Evolutionary conservation across 2,888 invertebrate genomes (phyloP), one percentile per base, ranked within the genome.

Genomic region (Synergus japonicus): DNA sequence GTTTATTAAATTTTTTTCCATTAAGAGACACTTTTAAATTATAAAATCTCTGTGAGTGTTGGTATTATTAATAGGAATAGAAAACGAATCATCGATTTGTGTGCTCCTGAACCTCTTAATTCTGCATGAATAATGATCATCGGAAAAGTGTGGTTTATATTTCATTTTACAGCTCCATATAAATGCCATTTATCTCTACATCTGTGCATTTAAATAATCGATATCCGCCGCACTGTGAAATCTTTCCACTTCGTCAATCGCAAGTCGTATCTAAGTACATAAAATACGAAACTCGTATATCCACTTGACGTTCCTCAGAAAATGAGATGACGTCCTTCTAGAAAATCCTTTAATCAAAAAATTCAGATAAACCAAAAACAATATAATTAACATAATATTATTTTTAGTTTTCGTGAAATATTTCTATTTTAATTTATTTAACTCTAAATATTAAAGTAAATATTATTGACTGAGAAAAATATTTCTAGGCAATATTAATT

Each of bases 271-370:
- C 54, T 41, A 5, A 73, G 73, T 54, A 54, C 73, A 73, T 73
- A 73, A 37, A 73, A 73, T 37, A 15, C 73, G 37, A 73, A 54
- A 73, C 29, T 76, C 79, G 49, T 79, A 69, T 78, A 80, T 80
- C 73, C 69, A 67, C 63, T 78, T 77, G 54, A 79, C 76, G 63
- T 41, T 49, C 58, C 64, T 54, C 49, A 76, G 76, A 54, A 66
- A 78, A 64, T 78, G 69, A 78, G 76, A 79, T 77, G n/a, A 41
- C 37, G 76, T 77, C 58, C 73, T 77, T 81, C 73, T 15, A 37
- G 18, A 22, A 79, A 79, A 76, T 76, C 65, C 29, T 43, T 37
- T 10, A 4, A 44, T 18, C 18, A 58, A 67, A 76, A 15, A 76
- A 22, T 60, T 12, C 0, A 22, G 22, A 60, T 22, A 12, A 60